These are phyloP conservation scores for Odontamblyopus rebecca DNA, from an alignment of 2,797 vertebrate species.

Conservation along the genomic window DNA sequence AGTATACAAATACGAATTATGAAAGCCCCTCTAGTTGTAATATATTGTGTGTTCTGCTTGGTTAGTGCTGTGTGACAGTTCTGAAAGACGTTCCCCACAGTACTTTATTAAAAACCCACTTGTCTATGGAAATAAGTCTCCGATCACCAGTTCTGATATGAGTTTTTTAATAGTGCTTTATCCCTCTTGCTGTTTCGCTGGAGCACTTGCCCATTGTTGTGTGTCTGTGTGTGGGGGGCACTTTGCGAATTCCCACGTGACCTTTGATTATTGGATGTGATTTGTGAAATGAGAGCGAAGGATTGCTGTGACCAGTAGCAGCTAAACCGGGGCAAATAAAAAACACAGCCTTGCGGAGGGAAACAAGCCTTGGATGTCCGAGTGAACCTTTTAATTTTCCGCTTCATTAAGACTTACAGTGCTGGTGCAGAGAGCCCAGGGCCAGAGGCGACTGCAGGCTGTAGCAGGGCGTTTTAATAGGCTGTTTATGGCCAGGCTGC, in stretches of 20 bases:
- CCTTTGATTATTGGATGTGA: conserved; percentile 47
- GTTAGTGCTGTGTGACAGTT: conserved; percentile 29
- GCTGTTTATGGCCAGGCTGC: conserved; percentile 72
- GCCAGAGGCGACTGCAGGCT: conserved; percentile 67
- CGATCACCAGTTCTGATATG: conserved; percentile 28
- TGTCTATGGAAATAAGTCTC: conserved; percentile 37
- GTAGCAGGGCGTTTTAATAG: conserved; percentile 69
- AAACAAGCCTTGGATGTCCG: conserved; percentile 67
- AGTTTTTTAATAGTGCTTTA: conserved; percentile 13
- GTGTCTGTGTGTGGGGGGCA: conserved; percentile 20
- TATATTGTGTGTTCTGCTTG: conserved; percentile 43
- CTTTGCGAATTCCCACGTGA: conserved; percentile 36
- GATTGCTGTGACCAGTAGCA: conserved; percentile 1
- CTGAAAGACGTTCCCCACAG: conserved; percentile 24
- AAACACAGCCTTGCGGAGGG: conserved; percentile 56
- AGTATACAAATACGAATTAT: conserved; percentile 37
- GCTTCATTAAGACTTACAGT: conserved; percentile 75
- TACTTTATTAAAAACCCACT: conserved; percentile 50
- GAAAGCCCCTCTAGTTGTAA: conserved; percentile 29
- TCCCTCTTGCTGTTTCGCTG: conserved; percentile 8
- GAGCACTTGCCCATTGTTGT: conserved; percentile 25
- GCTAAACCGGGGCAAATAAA: conserved; percentile 44
- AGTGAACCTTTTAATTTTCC: conserved; percentile 77
- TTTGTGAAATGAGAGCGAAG: conserved; percentile 29
- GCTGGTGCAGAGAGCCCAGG: conserved; percentile 64